Evolutionary conservation across 2,888 invertebrate species (phyloP).

Genomic region (Lasioglossum vierecki): DNA sequence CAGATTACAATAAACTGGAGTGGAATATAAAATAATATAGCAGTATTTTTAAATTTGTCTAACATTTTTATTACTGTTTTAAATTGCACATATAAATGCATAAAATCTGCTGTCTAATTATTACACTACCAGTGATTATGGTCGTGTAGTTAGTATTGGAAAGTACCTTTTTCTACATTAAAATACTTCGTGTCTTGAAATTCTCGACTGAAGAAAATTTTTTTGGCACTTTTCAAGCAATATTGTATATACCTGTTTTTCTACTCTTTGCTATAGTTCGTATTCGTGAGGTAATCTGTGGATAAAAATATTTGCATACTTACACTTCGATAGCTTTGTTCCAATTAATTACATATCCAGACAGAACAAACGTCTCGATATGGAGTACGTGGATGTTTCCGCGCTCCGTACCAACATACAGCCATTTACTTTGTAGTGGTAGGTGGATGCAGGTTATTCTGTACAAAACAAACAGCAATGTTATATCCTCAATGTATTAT

Average conservation of each 20-base stretch:
- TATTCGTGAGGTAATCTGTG: constrained; percentile 19
- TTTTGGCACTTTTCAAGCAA: not conserved
- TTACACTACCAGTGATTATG: too few relatives aligned
- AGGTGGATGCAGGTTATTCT: constrained; percentile 98
- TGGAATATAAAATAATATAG: too few relatives aligned
- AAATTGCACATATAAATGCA: too few relatives aligned
- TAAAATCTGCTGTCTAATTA: too few relatives aligned
- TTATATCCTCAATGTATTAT: too few relatives aligned
- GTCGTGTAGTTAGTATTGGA: too few relatives aligned
- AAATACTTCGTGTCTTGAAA: not conserved
- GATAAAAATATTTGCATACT: constrained; percentile 85
- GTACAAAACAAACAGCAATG: constrained; percentile 71
- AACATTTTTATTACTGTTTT: too few relatives aligned
- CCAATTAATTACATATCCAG: constrained; percentile 99
- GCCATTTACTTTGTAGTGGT: constrained; percentile 98
- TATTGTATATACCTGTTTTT: constrained; percentile 18
- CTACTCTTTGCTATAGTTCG: constrained; percentile 12
- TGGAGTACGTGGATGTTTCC: constrained; percentile 99
- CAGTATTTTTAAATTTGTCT: too few relatives aligned
- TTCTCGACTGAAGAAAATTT: not conserved
- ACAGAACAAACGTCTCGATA: constrained; percentile 97
- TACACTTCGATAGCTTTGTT: constrained; percentile 99
- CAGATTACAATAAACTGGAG: too few relatives aligned
- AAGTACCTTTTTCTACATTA: too few relatives aligned
- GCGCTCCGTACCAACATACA: constrained; percentile 98